Evolutionary conservation across 2,888 invertebrate genomes (phyloP), one percentile per base, ranked within the genome.

Genomic region (Dolichomitus sp.): DNA sequence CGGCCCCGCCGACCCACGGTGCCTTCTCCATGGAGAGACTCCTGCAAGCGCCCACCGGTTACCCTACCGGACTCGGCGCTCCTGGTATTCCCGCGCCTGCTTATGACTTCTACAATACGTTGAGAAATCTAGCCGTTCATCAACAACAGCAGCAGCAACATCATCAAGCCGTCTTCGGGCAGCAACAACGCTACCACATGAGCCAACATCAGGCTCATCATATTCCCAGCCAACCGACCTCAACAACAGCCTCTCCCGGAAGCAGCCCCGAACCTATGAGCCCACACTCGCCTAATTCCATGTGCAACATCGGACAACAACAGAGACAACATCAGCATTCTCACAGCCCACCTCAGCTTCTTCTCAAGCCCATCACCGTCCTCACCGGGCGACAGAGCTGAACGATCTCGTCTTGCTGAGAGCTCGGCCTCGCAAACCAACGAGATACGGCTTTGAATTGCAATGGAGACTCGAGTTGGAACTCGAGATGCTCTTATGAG

Each of bases 231-330:
- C 92, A 91, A 68, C 87, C 92, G 1, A 87, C 91, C 4, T 91
- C 93, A 0, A 89, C 90, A 5, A 92, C 93, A 0, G 92, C 92
- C 0, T 93, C 93, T 0, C 93, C 93, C 0, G 94, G 94, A 30
- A 93, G 95, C 86, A 95, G 95, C 84, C 95, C 93, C 6, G 93
- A 93, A 75, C 93, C 95, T 0, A 91, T 95, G 91, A 92, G 95
- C 80, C 92, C 93, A 87, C 94, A 94, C 86, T 91, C 85, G 86
- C 92, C 81, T 80, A 92, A 30, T 0, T 91, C 93, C 0, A 94
- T 95, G 84, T 94, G 94, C 33, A 92, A 93, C 40, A 94, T 95
- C 11, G 94, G 94, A 14, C 74, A 84, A 1, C 88, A 87, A 19
- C 95, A 94, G 3, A 54, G 82, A 9, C 88, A 90, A 12, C 85